Evolutionary conservation across 2,888 invertebrate species (phyloP).

Genomic region (Netelia inedita): DNA sequence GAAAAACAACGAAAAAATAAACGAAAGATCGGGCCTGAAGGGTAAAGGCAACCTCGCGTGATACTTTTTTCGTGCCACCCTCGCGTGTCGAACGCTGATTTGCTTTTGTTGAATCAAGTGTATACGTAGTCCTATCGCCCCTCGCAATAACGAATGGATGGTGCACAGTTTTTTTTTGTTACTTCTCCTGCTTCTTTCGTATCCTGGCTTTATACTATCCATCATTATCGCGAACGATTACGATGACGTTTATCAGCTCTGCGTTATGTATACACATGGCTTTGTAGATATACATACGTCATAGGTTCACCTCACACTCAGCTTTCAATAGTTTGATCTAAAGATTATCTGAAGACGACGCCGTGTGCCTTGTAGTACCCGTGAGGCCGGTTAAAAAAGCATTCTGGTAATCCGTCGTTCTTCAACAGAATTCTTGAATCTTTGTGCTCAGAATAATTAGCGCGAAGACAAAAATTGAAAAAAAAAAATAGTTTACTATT

Average conservation of each 20-base stretch:
- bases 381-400: too few relatives aligned
- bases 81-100: conserved; percentile 85
- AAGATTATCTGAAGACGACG: conserved; percentile 12
- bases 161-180: conserved; percentile 75
- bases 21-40: conserved; percentile 45
- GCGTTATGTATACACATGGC: conserved; percentile 23
- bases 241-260: conserved; percentile 40
- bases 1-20: conserved; percentile 26
- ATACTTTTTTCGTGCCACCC: conserved; percentile 79
- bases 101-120: conserved; percentile 84
- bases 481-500: too few relatives aligned
- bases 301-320: conserved; percentile 23
- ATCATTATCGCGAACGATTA: conserved; percentile 66
- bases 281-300: neutral
- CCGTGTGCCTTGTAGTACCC: neutral
- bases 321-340: conserved; percentile 46
- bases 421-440: too few relatives aligned
- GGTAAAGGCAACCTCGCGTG: conserved; percentile 81
- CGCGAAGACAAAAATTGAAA: too few relatives aligned
- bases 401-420: neutral
- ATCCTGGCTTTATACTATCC: conserved; percentile 30
- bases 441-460: too few relatives aligned
- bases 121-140: conserved; percentile 74
- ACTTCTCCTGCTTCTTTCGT: conserved; percentile 58
- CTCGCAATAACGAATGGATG: conserved; percentile 77